Evolutionary conservation across 2,113 vertebrate genomes (phyloP), one percentile per base, ranked within the genome.

Genomic region (Cinclus cinclus): DNA sequence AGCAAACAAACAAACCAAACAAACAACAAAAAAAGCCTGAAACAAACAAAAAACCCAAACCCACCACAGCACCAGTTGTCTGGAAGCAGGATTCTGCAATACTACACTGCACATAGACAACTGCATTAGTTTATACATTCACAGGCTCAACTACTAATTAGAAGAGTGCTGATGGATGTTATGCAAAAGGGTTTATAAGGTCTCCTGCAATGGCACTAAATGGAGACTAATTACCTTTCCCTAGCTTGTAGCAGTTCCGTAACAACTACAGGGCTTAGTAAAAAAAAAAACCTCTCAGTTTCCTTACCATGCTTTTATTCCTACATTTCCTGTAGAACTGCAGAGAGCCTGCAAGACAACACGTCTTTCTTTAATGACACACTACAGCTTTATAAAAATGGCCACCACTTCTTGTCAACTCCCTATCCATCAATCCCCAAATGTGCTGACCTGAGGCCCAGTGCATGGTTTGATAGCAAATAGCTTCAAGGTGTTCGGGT

Each of bases 361-460:
- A 68, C 91, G 78, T 28, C 55, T 76, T 85, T 80, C 59, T 94
- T 84, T 92, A 95, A 89, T 47, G 58, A 70, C 68, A 88, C 23
- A 18, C n/a, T 46, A 52, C 22, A 71, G 86, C 37, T 88, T 93
- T 65, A 71, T 15, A 89, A 33, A 83, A 94, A 89, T 10, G 23
- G 86, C 49, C 70, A 78, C 12, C 56, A 89, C 47, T 83, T 90
- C 87, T 91, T 83, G 56, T 78, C 50, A 60, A 79, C 85, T 91
- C 84, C 53, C 65, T 56, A 30, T 42, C 62, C 3, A 27, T 79
- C 83, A 88, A 24, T 47, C 41, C 77, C 64, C 68, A 86, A 62
- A 73, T 1, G 31, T 1, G 10, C 76, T 80, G 90, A 91, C 83
- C 93, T 30, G 49, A 50, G 50, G 64, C 60, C 65, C 75, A 62